phyloP scores from a whole-genome alignment of 1,140 invertebrate species.

The Drosophila albomicans region DNA sequence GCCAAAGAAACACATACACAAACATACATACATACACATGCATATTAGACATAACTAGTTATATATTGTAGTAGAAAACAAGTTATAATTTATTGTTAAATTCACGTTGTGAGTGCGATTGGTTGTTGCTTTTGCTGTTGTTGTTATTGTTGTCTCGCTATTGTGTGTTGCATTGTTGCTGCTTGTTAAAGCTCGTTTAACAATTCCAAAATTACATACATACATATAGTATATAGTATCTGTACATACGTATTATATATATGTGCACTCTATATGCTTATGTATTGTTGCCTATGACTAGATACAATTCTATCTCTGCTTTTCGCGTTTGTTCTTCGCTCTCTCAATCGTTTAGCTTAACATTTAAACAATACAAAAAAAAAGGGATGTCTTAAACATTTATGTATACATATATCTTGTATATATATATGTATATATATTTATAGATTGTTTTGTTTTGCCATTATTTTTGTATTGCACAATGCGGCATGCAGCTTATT shows the following conservation, averaged over 20 bases:
- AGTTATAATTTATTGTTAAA: slow-evolving; percentile 55
- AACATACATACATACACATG: slow-evolving; percentile 5
- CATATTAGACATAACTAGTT: not conserved
- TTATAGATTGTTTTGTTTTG: slow-evolving; percentile 2
- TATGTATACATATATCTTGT: not conserved
- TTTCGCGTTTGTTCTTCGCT: no score
- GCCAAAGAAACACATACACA: slow-evolving; percentile 6
- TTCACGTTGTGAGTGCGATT: slow-evolving; percentile 39
- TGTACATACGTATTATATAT: slow-evolving; percentile 23
- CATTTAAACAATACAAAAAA: not conserved
- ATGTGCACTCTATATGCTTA: not conserved
- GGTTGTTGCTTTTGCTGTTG: slow-evolving; percentile 12
- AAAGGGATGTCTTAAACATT: not conserved
- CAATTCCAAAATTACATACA: slow-evolving; percentile 16
- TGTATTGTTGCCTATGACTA: slow-evolving; percentile 63
- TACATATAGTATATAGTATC: not conserved
- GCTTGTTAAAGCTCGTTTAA: slow-evolving; percentile 6
- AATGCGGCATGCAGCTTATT: slow-evolving; percentile 34
- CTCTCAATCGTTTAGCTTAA: not conserved
- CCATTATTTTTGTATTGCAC: slow-evolving; percentile 42
- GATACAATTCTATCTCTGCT: slow-evolving; percentile 51
- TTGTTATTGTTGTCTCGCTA: not conserved
- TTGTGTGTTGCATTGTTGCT: slow-evolving; percentile 1
- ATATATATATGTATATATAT: slow-evolving; percentile 10
- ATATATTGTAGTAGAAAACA: slow-evolving; percentile 18